Percentiles rank a stretch among this genome's conserved stretches.
These are phyloP conservation scores for Dolichomitus sp. DNA, from an alignment of 2,888 invertebrate genomes.

Conservation along the genomic window DNA sequence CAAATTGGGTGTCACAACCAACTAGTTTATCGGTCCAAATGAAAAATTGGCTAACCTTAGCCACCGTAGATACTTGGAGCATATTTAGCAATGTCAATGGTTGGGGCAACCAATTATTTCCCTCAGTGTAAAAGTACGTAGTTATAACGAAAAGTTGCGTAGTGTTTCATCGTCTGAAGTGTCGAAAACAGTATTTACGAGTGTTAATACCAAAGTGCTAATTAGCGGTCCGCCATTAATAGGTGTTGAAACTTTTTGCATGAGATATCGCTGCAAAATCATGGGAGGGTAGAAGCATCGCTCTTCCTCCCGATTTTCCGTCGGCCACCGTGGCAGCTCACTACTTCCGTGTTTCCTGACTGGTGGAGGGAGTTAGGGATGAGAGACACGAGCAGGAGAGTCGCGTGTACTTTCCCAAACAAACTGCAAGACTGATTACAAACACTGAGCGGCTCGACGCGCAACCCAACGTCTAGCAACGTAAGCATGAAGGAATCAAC, in stretches of 20 bases:
- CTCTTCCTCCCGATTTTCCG: slow-evolving; percentile 23
- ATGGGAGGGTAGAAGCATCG: slow-evolving; percentile 9
- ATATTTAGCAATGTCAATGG: too few species aligned
- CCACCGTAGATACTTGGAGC: too few species aligned
- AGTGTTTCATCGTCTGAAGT: background rate
- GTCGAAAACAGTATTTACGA: background rate
- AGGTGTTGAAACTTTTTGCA: background rate
- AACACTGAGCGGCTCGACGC: slow-evolving; percentile 67
- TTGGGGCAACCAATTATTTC: too few species aligned
- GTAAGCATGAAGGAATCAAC: slow-evolving; percentile 40
- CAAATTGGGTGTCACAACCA: too few species aligned
- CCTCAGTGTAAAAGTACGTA: background rate
- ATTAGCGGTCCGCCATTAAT: slow-evolving; percentile 41
- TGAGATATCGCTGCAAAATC: background rate
- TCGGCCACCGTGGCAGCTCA: slow-evolving; percentile 4
- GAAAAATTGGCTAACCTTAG: too few species aligned
- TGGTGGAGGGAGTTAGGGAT: slow-evolving; percentile 6
- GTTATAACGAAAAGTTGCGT: background rate
- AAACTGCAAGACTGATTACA: slow-evolving; percentile 76
- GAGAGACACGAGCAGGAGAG: slow-evolving; percentile 11
- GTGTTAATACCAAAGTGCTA: slow-evolving; percentile 34
- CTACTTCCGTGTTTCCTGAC: slow-evolving; percentile 37
- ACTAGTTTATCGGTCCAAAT: too few species aligned
- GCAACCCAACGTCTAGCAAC: slow-evolving; percentile 23
- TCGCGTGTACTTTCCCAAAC: slow-evolving; percentile 72